Evolutionary conservation across 2,797 vertebrate genomes (phyloP).

Genomic region (Lithobates sylvaticus): DNA sequence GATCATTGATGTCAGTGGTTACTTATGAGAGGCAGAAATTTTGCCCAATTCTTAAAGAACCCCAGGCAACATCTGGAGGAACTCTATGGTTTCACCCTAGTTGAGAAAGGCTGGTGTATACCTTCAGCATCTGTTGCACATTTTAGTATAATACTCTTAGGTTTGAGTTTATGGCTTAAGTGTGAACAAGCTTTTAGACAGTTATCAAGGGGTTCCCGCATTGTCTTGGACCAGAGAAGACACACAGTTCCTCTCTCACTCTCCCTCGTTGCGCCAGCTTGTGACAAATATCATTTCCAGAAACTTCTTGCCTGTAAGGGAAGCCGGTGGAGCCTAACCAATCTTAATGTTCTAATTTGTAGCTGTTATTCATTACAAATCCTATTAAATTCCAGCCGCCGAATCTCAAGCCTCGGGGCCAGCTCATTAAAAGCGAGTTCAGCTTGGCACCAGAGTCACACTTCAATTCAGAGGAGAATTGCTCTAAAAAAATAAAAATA

Average conservation of each 20-base stretch:
- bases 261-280: neutral
- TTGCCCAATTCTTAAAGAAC: too few species aligned
- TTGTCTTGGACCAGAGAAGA: neutral
- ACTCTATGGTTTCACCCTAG: too few species aligned
- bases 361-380: slow-evolving; percentile 52
- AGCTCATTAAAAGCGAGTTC: neutral
- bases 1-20: too few species aligned
- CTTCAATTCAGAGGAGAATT: neutral
- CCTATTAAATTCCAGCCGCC: slow-evolving; percentile 45
- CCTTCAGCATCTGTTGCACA: neutral
- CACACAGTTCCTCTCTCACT: neutral
- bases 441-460: slow-evolving; percentile 1
- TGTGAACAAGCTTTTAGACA: neutral
- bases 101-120: too few species aligned
- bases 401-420: slow-evolving; percentile 15
- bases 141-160: neutral
- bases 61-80: too few species aligned
- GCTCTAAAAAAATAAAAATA: neutral
- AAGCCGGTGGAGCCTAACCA: neutral
- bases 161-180: neutral
- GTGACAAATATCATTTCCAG: neutral
- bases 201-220: neutral
- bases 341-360: slow-evolving; percentile 49
- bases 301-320: neutral
- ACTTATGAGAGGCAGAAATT: too few species aligned